Conservation (phyloP, 2,113 vertebrate genomes). For the Athene cunicularia region DNA sequence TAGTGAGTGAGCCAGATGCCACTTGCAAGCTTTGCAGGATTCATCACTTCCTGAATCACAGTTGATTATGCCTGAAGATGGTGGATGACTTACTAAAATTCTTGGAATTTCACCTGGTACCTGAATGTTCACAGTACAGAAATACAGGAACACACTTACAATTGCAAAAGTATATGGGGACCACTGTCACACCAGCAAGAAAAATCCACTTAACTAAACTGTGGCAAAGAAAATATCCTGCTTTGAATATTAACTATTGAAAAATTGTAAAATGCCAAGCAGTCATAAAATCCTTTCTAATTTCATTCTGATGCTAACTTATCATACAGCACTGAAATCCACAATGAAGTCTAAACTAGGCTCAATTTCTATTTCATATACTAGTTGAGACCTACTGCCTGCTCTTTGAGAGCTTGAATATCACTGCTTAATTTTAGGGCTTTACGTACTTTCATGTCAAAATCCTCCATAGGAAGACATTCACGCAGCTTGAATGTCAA, state of each 20-base stretch:
- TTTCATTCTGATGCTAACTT: constrained; percentile 5
- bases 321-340: background rate
- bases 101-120: background rate
- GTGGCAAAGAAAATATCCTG: constrained; percentile 12
- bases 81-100: constrained; percentile 6
- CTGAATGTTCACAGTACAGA: background rate
- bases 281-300: background rate
- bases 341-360: background rate
- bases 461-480: background rate
- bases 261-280: background rate
- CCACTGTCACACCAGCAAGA: background rate
- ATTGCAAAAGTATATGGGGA: background rate
- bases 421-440: background rate
- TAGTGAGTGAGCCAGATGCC: background rate
- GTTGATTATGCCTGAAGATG: background rate
- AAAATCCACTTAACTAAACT: background rate
- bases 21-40: background rate
- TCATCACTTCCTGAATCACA: background rate
- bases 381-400: background rate
- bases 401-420: background rate
- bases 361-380: background rate
- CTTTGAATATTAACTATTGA: constrained; percentile 33
- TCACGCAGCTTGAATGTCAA: background rate
- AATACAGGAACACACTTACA: background rate
- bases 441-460: background rate